Base-by-base conservation (phyloP, 2,113 vertebrate species). In the Platichthys stellatus region DNA sequence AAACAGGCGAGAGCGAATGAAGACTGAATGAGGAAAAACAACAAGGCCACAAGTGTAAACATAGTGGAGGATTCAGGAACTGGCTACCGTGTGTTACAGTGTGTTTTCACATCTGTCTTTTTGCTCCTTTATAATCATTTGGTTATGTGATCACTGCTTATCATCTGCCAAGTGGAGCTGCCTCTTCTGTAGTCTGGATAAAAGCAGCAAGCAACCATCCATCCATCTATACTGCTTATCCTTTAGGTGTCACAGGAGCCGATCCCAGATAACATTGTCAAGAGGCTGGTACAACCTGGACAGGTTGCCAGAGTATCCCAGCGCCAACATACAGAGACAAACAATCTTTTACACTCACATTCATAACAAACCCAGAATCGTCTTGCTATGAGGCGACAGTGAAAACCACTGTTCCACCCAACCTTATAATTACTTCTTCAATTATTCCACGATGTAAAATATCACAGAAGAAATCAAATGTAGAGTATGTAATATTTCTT, bases 31-130 rank as follows among this genome's bases (percentile, higher is more conserved):
- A 24, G 62, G 28, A 68, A 21, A 53, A 60, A 63, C 64, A 57
- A 24, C 24, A 38, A 71, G 60, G 80, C 80, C 80, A 87, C 85
- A 75, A 74, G 68, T 83, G 72, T 76, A 87, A 87, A 74, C 84
- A 82, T 8, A 80, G 65, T 73, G 38, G 38, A 80, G 59, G 70
- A 40, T 21, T 56, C 14, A 56, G 45, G 31, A 69, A 6, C 40
- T 13, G 38, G 54, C 47, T 58, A 2, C 51, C 69, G 0, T 71
- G 67, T 57, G 17, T 51, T 43, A 43, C 40, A 13, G 15, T 51
- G 47, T 5, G 15, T 57, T 26, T 35, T 58, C 66, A 65, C 38
- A 35, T 72, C 31, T 31, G 26, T 26, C 14, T 43, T 57, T 71
- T 0, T 20, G 26, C 64, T 69, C n/a, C 72, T 80, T 45, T 58